Evolutionary conservation across 2,113 vertebrate genomes (phyloP), one percentile per base, ranked within the genome.

Genomic region (Seriola aureovittata): DNA sequence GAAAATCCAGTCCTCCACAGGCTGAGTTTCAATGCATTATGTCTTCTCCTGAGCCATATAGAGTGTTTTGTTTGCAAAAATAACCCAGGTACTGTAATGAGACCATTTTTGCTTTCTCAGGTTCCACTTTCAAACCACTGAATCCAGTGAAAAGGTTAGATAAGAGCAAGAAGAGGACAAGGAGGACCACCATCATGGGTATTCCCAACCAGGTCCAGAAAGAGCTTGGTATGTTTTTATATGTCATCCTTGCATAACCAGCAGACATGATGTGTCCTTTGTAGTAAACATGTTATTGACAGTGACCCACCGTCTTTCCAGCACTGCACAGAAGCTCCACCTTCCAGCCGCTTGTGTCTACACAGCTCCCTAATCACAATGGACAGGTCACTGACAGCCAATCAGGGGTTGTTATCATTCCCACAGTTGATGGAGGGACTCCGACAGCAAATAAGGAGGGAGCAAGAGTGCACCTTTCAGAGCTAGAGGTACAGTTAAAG

Each of bases 161-260:
- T 5, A 94, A 95, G 93, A 0, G 89, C 93, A 89, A 92, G 73
- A 97, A 96, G 85, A 94, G 96, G 42, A 96, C 85, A 85, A 95
- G 98, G 89, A 96, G 98, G 78, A 99, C 97, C 0, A 99, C 97
- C 0, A 98, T 99, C 84, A 96, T 99, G 96, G 98, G 98, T 9
- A 96, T 99, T 69, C 98, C 98, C 1, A 97, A 97, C 74, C 98
- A 99, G 0, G 95, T 99, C 88, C 98, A 99, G 81, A 97, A 96
- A 84, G 98, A 99, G 80, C 96, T 99, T 1, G 97, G 98, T 99
- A 95, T 85, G 96, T 58, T 72, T 36, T 48, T 38, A 42, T 29
- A 17, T 3, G 29, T 69, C 25, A 57, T 69, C 54, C 5, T 40
- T 42, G 8, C n/a, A 38, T 16, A 66, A 59, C 8, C 8, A 42